Evolutionary conservation across 2,888 invertebrate genomes (phyloP), one percentile per base, ranked within the genome.

Genomic region (Athetis lepigone): DNA sequence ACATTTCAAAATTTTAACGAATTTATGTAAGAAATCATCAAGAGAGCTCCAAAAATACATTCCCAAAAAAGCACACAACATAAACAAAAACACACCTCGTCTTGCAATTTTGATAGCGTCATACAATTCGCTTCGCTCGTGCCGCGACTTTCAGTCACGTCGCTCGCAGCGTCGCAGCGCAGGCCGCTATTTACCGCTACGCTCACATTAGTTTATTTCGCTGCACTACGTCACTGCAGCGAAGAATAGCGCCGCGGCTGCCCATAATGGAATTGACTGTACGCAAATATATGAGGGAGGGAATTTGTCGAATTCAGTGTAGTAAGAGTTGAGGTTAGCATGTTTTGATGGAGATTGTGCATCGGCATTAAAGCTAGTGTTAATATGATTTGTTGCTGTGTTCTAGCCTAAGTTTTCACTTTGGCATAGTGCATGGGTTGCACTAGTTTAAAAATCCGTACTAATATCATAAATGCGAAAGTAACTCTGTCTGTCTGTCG

Each of bases 161-260:
- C 21, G 42, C 46, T 37, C 9, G n/a, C 11, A 50, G 56, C 36
- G 54, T 3, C 23, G 45, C 7, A 36, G 25, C 16, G 27, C 18
- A 1, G 56, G 19, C 37, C 49, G 64, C 46, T 69, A 51, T 65
- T 77, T 51, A 55, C 69, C 52, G 49, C 68, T 54, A 57, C 67
- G 60, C 67, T 64, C 27, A 63, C 63, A 63, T 66, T 65, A 71
- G 61, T 75, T 65, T 77, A 74, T 63, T 76, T 64, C 47, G 33
- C 52, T 6, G 51, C 29, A 52, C 58, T 59, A 56, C 52, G 39
- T 62, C 37, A 60, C 33, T 56, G 42, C 49, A 46, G 21, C 23
- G 16, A 6, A 39, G 18, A 46, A 61, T 66, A 54, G 42, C 39
- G 29, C 51, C 29, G 21, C 27, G 33, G 19, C 36, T 40, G 36